These are phyloP conservation scores for Aphidius ervi DNA, from an alignment of 1,140 invertebrate species.

Conservation along the genomic window DNA sequence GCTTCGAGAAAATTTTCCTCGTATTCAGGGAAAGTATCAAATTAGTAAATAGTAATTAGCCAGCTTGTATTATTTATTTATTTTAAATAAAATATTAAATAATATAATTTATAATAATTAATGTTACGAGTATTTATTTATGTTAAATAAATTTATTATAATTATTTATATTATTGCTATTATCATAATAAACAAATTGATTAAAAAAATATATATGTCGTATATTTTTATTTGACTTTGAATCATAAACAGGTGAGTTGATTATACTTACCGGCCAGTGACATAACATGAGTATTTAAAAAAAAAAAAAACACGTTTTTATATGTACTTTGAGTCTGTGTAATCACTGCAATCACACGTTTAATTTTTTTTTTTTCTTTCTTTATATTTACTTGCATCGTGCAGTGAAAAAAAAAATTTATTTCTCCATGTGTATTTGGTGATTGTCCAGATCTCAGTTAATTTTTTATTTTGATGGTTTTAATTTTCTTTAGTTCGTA, in stretches of 20 bases:
- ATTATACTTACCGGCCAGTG: slow-evolving; percentile 1
- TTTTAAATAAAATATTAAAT: neutral
- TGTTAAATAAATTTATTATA: too few relatives aligned
- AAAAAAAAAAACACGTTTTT: slow-evolving; percentile 8
- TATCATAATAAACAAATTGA: slow-evolving; percentile 13
- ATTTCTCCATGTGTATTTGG: too few relatives aligned
- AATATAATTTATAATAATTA: neutral
- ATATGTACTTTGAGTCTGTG: too few relatives aligned
- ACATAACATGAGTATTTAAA: slow-evolving; percentile 3
- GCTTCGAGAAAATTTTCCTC: slow-evolving; percentile 20
- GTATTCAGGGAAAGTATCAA: slow-evolving; percentile 21
- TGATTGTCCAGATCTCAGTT: too few relatives aligned
- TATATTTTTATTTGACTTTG: slow-evolving; percentile 23
- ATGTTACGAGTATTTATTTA: neutral
- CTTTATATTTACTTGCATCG: too few relatives aligned
- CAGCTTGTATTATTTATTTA: slow-evolving; percentile 3
- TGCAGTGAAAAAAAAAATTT: too few relatives aligned
- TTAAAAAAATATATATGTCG: slow-evolving; percentile 17
- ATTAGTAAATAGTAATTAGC: slow-evolving; percentile 4
- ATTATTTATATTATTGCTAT: slow-evolving; percentile 10
- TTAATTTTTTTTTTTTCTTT: too few relatives aligned
- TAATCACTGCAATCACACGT: too few relatives aligned
- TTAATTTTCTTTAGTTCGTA: neutral
- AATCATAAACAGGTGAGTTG: slow-evolving; percentile 14
- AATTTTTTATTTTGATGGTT: neutral